phyloP scores from a whole-genome alignment of 2,797 vertebrate genomes.

The Echeneis naucrates region DNA sequence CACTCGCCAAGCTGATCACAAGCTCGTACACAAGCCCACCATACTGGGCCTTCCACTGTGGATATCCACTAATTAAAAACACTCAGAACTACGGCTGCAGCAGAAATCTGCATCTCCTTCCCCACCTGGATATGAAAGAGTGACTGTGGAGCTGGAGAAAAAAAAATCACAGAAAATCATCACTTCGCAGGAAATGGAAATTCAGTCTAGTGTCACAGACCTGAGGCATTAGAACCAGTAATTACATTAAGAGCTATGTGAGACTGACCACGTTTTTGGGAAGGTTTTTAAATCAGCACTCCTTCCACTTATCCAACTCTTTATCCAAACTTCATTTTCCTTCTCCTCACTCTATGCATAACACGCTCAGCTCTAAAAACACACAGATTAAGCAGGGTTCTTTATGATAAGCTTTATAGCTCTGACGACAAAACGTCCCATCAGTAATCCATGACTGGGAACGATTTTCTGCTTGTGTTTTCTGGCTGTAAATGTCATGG shows the following conservation, averaged over 20 bases:
- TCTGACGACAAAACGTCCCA: constrained; percentile 53
- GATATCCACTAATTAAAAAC: constrained; percentile 80
- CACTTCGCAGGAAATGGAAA: constrained; percentile 68
- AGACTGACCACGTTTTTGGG: constrained; percentile 50
- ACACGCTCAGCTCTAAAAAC: constrained; percentile 14
- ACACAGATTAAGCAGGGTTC: constrained; percentile 16
- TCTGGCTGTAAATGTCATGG: constrained; percentile 67
- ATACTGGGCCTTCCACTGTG: constrained; percentile 69
- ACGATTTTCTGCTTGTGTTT: constrained; percentile 59
- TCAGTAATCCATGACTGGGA: constrained; percentile 62
- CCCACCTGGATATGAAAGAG: constrained; percentile 64
- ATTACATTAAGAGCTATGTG: constrained; percentile 53
- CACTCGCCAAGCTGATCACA: constrained; percentile 80
- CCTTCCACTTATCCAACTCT: constrained; percentile 38
- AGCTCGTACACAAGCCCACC: constrained; percentile 73
- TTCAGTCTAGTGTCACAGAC: constrained; percentile 57
- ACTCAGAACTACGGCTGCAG: constrained; percentile 61
- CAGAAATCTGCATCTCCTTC: constrained; percentile 71
- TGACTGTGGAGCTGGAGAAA: constrained; percentile 40
- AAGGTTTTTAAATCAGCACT: constrained; percentile 36
- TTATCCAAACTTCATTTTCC: constrained; percentile 33
- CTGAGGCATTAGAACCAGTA: constrained; percentile 57
- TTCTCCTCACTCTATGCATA: neutral
- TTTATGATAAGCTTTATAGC: constrained; percentile 17
- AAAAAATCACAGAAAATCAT: constrained; percentile 51